These are phyloP conservation scores for Kryptolebias ocellatus DNA, from an alignment of 2,797 vertebrate genomes.

Conservation along the genomic window DNA sequence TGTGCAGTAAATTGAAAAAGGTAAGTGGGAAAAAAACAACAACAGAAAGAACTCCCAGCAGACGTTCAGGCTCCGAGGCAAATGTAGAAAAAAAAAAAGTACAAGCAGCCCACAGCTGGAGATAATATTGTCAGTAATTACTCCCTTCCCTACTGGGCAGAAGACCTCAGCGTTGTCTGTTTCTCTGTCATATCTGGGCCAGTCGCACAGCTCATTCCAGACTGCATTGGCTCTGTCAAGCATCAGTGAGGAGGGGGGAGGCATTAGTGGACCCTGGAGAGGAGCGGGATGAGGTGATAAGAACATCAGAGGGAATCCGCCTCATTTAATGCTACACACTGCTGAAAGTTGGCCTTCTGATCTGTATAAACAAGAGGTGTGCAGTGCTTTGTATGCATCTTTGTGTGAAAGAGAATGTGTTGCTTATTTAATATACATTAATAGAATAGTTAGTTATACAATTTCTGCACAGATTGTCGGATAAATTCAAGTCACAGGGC, in stretches of 20 bases:
- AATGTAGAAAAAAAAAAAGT: conserved; percentile 39
- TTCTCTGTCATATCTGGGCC: conserved; percentile 75
- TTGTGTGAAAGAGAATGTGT: conserved; percentile 5
- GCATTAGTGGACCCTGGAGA: conserved; percentile 73
- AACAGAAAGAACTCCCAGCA: conserved; percentile 54
- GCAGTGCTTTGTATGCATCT: conserved; percentile 16
- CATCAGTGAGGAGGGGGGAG: conserved; percentile 48
- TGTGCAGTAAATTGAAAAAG: conserved; percentile 58
- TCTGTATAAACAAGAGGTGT: conserved; percentile 55
- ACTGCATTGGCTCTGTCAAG: conserved; percentile 63
- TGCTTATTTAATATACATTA: conserved; percentile 21
- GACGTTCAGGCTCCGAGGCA: conserved; percentile 50
- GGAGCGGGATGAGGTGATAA: conserved; percentile 71
- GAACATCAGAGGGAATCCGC: conserved; percentile 62
- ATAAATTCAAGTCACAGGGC: conserved; percentile 9
- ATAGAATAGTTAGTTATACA: no score
- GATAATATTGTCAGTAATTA: conserved; percentile 80
- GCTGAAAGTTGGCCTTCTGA: conserved; percentile 49
- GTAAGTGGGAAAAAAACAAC: conserved; percentile 38
- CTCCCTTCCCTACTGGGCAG: conserved; percentile 71
- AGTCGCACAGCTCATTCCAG: conserved; percentile 70
- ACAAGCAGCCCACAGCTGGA: conserved; percentile 70
- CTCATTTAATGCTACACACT: conserved; percentile 61
- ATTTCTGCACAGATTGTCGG: conserved; percentile 27
- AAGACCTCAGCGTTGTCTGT: conserved; percentile 69